Evolutionary conservation across 2,888 invertebrate species (phyloP), one percentile per base, ranked within the genome.

Genomic region (Pharmacophagus antenor): DNA sequence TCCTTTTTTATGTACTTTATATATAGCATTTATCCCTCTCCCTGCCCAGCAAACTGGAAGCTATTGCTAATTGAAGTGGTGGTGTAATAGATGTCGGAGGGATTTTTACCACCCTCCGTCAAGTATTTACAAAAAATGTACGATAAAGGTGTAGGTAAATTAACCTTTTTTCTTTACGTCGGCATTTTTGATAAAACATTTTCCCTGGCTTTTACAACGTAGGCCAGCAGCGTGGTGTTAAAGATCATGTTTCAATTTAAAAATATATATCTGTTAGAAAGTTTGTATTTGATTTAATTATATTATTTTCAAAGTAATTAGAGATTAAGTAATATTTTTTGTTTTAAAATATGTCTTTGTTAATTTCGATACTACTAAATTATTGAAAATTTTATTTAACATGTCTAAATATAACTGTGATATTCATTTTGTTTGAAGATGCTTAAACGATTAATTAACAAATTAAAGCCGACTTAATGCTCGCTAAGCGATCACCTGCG

Each of bases 11-110:
- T 37, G 46, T 44, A 17, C 4, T 53, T 47, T 47, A 47, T 55
- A 20, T 44, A 54, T 37, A 8, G 37, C 48, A 47, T 56, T 37
- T 48, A 56, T 56, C 15, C 55, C 56, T 37, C 56, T 17, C 20
- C 37, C 18, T 37, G 37, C 10, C 20, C 48, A 48, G 12, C 56
- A 48, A 37, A 37, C 48, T 37, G 56, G 56, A 56, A 56, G 15
- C 48, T 18, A 31, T 12, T 37, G 37, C 56, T 37, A 53, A 58
- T 53, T 53, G 41, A 58, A 58, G 58, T 41, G 41, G 58, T 41
- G 41, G 18, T 47, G 21, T 21, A 53, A 41, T 58, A 48, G 48
- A 21, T 48, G 25, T 53, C 21, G 0, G 47, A 47, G 52, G 31
- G 44, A 46, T 41, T 41, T 27, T 48, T 48, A 53, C 41, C 25